phyloP scores from a whole-genome alignment of 1,140 invertebrate species.

The Leptoteleia sp. region DNA sequence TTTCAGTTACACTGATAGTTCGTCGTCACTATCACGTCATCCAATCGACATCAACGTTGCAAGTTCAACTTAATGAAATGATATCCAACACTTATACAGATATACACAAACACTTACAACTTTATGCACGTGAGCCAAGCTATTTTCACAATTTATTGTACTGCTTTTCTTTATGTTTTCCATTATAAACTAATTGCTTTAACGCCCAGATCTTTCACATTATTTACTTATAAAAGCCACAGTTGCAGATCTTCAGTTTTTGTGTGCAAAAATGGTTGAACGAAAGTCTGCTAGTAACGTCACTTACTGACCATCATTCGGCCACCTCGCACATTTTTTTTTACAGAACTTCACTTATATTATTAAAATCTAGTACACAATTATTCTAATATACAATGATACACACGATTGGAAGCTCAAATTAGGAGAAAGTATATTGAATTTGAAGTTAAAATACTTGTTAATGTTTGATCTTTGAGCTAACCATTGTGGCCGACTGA shows the following conservation, averaged over 20 bases:
- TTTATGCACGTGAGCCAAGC: slow-evolving; percentile 69
- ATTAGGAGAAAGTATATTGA: too few species aligned
- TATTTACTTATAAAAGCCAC: slow-evolving; percentile 49
- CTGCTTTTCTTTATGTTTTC: background rate
- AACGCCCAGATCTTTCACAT: slow-evolving; percentile 73
- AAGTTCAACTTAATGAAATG: slow-evolving; percentile 38
- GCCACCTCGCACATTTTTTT: background rate
- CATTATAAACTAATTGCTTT: background rate
- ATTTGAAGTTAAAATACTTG: too few species aligned
- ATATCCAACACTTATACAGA: slow-evolving; percentile 68
- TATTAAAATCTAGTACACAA: slow-evolving; percentile 47
- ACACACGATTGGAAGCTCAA: slow-evolving; percentile 64
- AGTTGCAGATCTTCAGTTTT: slow-evolving; percentile 44
- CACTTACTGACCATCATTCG: slow-evolving; percentile 11
- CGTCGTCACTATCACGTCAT: slow-evolving; percentile 43
- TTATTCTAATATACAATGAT: slow-evolving; percentile 49
- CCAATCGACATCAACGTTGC: slow-evolving; percentile 15
- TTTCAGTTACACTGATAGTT: slow-evolving; percentile 22
- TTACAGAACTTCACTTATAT: background rate
- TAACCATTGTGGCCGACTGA: too few species aligned
- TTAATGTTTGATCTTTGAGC: too few species aligned
- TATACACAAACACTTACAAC: slow-evolving; percentile 71
- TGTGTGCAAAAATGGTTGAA: background rate
- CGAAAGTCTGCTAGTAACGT: background rate
- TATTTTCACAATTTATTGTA: slow-evolving; percentile 44